phyloP scores from a whole-genome alignment of 2,113 vertebrate genomes.

The Procavia capensis region DNA sequence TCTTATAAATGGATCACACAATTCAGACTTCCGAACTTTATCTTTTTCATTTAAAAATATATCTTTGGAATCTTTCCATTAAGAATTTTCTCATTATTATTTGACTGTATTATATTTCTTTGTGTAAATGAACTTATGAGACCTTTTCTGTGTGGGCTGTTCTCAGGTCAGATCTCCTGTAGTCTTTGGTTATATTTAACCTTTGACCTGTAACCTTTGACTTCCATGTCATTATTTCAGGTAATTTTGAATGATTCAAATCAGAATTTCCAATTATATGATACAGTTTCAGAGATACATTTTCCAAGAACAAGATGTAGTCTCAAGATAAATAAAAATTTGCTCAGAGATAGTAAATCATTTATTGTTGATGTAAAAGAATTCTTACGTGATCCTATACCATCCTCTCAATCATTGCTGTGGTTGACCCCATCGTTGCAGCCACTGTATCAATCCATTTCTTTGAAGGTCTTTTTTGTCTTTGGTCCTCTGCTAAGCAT shows the following conservation, averaged over 20 bases:
- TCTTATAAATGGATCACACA: not conserved
- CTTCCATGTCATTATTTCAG: not conserved
- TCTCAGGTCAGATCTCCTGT: not conserved
- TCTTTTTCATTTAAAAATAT: not conserved
- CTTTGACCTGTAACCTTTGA: conserved; percentile 18
- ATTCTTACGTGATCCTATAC: too few species aligned
- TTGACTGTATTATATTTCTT: not conserved
- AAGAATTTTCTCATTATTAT: conserved; percentile 5
- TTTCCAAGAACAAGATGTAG: not conserved
- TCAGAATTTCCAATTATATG: not conserved
- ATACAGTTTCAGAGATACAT: not conserved
- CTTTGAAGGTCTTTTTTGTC: too few species aligned
- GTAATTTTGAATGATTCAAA: not conserved
- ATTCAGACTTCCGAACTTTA: not conserved
- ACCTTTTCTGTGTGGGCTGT: not conserved
- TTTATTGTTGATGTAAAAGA: not conserved
- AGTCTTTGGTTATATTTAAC: not conserved
- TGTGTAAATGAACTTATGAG: not conserved
- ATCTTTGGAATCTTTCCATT: conserved; percentile 5
- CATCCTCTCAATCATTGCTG: too few species aligned
- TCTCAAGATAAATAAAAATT: not conserved
- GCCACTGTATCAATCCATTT: too few species aligned
- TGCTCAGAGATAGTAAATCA: not conserved
- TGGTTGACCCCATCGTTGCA: too few species aligned
- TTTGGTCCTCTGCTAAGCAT: too few species aligned